A percentile compares a stretch with the other conserved stretches of the same genome.
Conservation (phyloP, 2,888 invertebrate species). For the Holacanthella duospinosa region DNA sequence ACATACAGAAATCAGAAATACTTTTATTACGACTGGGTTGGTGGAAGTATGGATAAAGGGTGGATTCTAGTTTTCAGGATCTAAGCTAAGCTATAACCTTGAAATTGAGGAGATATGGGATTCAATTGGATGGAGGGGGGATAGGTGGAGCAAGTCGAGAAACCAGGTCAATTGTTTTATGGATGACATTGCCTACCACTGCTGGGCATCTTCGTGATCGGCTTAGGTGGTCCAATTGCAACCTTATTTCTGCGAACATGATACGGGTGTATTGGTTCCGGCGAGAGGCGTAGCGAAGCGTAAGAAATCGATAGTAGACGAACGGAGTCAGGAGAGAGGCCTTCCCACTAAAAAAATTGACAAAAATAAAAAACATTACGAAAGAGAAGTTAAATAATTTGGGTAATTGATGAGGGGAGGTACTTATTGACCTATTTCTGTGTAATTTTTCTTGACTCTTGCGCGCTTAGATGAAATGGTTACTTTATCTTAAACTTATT, state of each 20-base stretch:
- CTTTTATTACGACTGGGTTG: too few relatives aligned
- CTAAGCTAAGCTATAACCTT: too few relatives aligned
- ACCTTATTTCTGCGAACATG: conserved; percentile 77
- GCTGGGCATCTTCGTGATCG: conserved; percentile 58
- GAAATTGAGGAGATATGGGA: neutral
- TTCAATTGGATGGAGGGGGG: conserved; percentile 23
- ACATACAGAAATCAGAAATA: too few relatives aligned
- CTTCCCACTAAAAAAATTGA: conserved; percentile 60
- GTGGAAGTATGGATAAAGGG: too few relatives aligned
- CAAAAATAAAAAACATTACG: neutral
- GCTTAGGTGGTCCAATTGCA: conserved; percentile 58
- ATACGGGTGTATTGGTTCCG: conserved; percentile 93
- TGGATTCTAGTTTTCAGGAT: too few relatives aligned
- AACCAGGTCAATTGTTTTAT: conserved; percentile 56
- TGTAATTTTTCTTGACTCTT: too few relatives aligned
- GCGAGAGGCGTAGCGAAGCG: conserved; percentile 80
- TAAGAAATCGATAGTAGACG: conserved; percentile 92
- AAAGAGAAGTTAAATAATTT: neutral
- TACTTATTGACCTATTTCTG: neutral
- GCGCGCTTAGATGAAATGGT: too few relatives aligned
- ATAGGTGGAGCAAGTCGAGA: conserved; percentile 65
- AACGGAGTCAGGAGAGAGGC: conserved; percentile 85
- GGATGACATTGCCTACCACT: conserved; percentile 51
- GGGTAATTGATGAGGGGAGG: neutral
- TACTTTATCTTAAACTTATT: too few relatives aligned